Evolutionary conservation across 2,888 invertebrate species (phyloP), one percentile per base, ranked within the genome.

Genomic region (Tachina lurida): DNA sequence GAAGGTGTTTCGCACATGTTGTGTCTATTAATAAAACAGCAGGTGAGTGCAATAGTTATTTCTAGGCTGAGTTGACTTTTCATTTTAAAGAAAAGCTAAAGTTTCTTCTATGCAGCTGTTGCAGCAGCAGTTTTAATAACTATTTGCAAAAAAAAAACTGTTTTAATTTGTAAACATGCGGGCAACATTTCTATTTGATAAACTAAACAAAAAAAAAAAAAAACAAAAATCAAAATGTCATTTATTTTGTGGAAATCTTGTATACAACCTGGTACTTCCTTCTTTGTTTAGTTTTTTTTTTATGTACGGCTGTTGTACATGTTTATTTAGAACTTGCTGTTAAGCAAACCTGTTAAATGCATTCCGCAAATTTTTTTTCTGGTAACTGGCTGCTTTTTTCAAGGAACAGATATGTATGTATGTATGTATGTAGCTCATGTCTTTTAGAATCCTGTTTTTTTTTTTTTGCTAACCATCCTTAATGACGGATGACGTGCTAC

Each of bases 21-120:
- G 79, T 75, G 82, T 86, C 88, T 87, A 88, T 88, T 88, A 88
- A 88, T 88, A 87, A 88, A 87, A 74, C 88, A 88, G 88, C 88
- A 88, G 88, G 88, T 88, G 88, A 87, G 84, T 87, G 71, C 54
- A 49, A 13, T 68, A 54, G 62, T 67, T 54, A 49, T 76, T 79
- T 83, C 67, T 73, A 81, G 73, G 68, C 39, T 76, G 58, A 68
- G 76, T 75, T 58, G 47, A 19, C 15, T 17, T 45, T 62, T 54
- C 43, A 43, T 63, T 54, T 31, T 43, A 12, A 76, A 58, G 5
- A 49, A 68, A 67, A 47, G 19, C 56, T 67, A 49, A 49, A 68
- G 56, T 70, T 58, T 77, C 8, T 74, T 62, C 19, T 45, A 58
- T 39, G 31, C 39, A 5, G 3, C 5, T 41, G 7, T 22, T 45